Percentiles rank a stretch among this genome's conserved stretches.
Conservation (phyloP, 2,888 invertebrate genomes). For the Lagria hirta region DNA sequence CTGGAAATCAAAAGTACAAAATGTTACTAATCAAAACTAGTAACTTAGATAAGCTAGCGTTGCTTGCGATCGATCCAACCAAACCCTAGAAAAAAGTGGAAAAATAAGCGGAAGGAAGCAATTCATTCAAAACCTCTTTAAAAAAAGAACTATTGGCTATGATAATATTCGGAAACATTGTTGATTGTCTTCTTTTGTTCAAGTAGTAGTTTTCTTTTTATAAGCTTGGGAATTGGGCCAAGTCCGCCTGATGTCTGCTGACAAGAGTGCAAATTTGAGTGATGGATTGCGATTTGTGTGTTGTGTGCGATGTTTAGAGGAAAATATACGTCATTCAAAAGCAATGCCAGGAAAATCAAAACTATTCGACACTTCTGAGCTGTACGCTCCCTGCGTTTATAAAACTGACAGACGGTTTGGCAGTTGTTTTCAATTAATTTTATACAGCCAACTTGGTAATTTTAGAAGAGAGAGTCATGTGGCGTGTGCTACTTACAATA, state of each 20-base stretch:
- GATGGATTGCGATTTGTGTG: no score
- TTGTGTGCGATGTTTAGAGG: no score
- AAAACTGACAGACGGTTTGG: conserved; percentile 20
- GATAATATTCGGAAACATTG: conserved; percentile 6
- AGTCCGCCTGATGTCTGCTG: neutral
- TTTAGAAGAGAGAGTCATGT: conserved; percentile 16
- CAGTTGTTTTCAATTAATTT: conserved; percentile 24
- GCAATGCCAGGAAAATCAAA: conserved; percentile 28
- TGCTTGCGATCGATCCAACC: conserved; percentile 13
- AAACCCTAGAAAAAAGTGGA: conserved; percentile 1
- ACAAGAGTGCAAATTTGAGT: conserved; percentile 15
- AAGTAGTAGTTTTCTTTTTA: conserved; percentile 1
- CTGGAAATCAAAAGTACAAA: neutral
- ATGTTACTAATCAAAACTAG: neutral
- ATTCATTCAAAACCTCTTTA: no score
- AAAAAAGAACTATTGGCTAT: no score
- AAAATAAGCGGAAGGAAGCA: conserved; percentile 7
- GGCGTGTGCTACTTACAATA: no score
- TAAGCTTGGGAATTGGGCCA: neutral
- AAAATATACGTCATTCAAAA: conserved; percentile 21
- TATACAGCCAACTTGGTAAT: conserved; percentile 12
- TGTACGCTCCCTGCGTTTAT: no score
- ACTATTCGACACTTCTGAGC: conserved; percentile 23
- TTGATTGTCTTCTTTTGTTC: conserved; percentile 5
- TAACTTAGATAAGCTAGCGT: neutral